phyloP scores from a whole-genome alignment of 2,888 invertebrate species.

The Acanthacorydalis orientalis region DNA sequence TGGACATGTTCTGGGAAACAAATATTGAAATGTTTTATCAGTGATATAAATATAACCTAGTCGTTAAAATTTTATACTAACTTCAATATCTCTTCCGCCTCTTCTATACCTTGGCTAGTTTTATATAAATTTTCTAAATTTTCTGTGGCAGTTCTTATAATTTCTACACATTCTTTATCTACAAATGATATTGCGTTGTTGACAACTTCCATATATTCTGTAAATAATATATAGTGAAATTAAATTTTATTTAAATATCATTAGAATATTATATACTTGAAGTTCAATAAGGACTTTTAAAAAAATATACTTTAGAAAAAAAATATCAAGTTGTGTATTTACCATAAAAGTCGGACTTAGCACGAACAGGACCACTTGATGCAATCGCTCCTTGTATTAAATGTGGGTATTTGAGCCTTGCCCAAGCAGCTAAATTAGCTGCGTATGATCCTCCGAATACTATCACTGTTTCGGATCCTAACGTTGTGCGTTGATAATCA shows the following conservation, averaged over 20 bases:
- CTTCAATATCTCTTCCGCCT: constrained; percentile 29
- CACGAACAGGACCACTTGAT: constrained; percentile 39
- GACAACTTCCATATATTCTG: constrained; percentile 39
- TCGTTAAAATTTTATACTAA: constrained; percentile 14
- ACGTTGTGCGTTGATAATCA: constrained; percentile 13
- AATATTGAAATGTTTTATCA: too few relatives aligned
- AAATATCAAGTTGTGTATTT: too few relatives aligned
- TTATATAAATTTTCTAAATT: constrained; percentile 20
- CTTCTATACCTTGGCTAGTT: constrained; percentile 18
- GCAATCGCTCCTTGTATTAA: constrained; percentile 37
- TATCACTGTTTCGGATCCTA: constrained; percentile 13
- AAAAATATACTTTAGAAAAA: not conserved
- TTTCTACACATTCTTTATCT: constrained; percentile 24
- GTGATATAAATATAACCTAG: too few relatives aligned
- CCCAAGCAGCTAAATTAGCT: constrained; percentile 42
- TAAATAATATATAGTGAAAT: constrained; percentile 7
- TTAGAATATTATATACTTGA: not conserved
- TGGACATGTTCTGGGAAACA: too few relatives aligned
- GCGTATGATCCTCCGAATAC: constrained; percentile 43
- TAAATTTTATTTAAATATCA: not conserved
- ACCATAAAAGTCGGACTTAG: constrained; percentile 40
- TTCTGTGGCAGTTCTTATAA: constrained; percentile 25
- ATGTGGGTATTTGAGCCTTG: constrained; percentile 38
- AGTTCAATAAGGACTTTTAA: not conserved
- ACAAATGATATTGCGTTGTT: constrained; percentile 26